A percentile compares a stretch with the other conserved stretches of the same genome.
Evolutionary conservation across 2,113 vertebrate species (phyloP).

Genomic region (Burhinus bistriatus): DNA sequence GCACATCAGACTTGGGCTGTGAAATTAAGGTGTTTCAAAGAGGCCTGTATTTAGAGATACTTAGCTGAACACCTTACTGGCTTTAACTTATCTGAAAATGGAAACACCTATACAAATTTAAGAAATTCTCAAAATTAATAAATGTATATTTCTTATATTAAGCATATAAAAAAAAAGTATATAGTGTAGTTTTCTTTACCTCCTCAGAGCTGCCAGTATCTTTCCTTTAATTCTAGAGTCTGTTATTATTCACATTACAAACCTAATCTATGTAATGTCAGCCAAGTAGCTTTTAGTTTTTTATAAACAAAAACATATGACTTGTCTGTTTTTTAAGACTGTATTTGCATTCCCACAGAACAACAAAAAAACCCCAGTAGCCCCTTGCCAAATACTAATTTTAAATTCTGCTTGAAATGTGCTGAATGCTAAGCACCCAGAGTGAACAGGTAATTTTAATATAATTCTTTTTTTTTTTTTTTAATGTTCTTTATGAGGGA

Average conservation of each 20-base stretch:
- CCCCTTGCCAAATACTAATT: background rate
- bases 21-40: background rate
- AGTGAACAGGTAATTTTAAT: background rate
- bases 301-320: background rate
- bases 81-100: background rate
- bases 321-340: background rate
- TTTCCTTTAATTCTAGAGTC: background rate
- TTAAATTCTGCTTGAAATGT: background rate
- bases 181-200: background rate
- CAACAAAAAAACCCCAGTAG: background rate
- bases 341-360: background rate
- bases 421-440: background rate
- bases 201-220: background rate
- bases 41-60: background rate
- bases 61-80: background rate
- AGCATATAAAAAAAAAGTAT: background rate
- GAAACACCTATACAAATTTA: background rate
- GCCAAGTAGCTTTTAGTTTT: background rate
- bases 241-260: background rate
- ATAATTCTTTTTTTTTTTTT: background rate
- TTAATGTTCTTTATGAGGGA: background rate
- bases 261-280: background rate
- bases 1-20: background rate
- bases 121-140: background rate
- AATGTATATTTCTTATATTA: background rate